Evolutionary conservation across 2,888 invertebrate species (phyloP), one percentile per base, ranked within the genome.

Genomic region (Agelastica alni): DNA sequence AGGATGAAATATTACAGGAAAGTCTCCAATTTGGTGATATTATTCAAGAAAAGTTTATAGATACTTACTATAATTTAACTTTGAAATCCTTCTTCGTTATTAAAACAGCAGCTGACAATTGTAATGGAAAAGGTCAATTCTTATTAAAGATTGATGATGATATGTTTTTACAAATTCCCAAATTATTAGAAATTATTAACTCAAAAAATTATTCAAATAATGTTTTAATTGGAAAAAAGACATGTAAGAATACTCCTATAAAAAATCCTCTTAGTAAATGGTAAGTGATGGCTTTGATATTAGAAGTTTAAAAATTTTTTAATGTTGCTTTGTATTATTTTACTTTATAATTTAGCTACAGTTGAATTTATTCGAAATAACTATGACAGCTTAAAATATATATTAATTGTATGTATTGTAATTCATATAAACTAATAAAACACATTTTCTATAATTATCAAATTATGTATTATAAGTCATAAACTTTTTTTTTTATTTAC

Each of bases 81-180:
- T 70, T 93, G 17, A 93, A 93, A 72, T 89, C 91, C 37, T 85
- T 91, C 7, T 87, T 91, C 85, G 85, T 93, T 81, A 73, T 93
- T 52, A 93, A 93, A 71, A 88, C 91, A 87, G 85, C 89, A 14
- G 85, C 82, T 4, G 82, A 80, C 30, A 83, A 85, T 65, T 93
- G 93, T 68, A 61, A 59, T 42, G 77, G 79, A 44, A 78, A 79
- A 28, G 61, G 71, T 10, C 70, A 65, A 41, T 93, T 85, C 77
- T 80, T 93, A 14, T 81, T 93, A 74, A 93, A 93, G 79, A 88
- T 89, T 3, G 93, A 93, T 63, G 93, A 93, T 63, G 93, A 93
- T 66, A 90, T 91, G 79, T 93, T 89, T 70, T 83, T 93, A 1
- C 91, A 92, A 74, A 78, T 92, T 46, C 63, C 64, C 7, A 56